Conservation (phyloP, 23 tunicate species). For the Diplosoma virens region DNA sequence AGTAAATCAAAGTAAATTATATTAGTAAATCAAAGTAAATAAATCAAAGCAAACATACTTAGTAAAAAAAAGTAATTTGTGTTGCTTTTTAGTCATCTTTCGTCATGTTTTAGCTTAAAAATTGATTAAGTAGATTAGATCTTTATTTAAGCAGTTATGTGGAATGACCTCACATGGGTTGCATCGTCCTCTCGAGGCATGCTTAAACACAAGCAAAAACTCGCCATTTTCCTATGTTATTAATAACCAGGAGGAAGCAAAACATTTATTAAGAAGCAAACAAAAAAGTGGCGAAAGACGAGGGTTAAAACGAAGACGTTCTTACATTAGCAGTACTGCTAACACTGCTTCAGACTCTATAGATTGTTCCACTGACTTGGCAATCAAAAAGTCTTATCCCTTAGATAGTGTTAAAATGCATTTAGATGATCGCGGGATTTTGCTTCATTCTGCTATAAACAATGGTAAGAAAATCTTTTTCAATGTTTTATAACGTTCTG, state of each 20-base stretch:
- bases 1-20: too few species aligned
- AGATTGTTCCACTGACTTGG: background rate
- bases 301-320: slow-evolving; percentile 11
- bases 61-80: too few species aligned
- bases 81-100: too few species aligned
- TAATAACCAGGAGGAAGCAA: background rate
- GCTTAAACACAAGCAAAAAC: background rate
- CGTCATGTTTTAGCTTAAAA: background rate
- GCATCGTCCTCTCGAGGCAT: background rate
- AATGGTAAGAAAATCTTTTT: background rate
- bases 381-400: background rate
- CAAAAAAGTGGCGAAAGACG: slow-evolving; percentile 20
- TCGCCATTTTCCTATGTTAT: background rate
- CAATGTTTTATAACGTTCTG: too few species aligned
- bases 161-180: slow-evolving; percentile 43
- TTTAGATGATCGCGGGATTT: slow-evolving; percentile 31
- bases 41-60: too few species aligned
- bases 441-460: background rate
- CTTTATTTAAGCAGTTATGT: slow-evolving; percentile 19
- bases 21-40: too few species aligned
- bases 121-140: background rate
- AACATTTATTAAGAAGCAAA: background rate
- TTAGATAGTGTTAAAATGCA: slow-evolving; percentile 24
- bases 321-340: background rate
- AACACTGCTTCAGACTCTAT: background rate